Base-by-base conservation (phyloP, 2,113 vertebrate species). In the Picathartes gymnocephalus region DNA sequence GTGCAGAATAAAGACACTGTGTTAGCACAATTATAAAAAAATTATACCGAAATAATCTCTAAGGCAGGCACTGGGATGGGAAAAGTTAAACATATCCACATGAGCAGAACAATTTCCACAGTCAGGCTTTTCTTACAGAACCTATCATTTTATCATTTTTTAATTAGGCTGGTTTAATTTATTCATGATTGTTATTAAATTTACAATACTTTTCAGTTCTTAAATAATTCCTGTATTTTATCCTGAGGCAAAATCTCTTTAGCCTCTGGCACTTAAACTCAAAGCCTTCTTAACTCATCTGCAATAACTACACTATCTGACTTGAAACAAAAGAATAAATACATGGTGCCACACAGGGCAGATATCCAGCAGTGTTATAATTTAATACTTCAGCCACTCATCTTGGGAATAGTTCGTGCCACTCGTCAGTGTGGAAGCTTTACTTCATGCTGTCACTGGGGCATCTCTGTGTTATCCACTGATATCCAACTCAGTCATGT, bases 111-210 rank as follows among this genome's bases (percentile, higher is more conserved):
- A 20, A 24, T 71, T 93, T 68, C 57, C 30, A 77, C 16, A 51
- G 73, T 47, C 40, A 93, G 35, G 24, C 22, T 81, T 95, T 70
- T 77, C 74, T 89, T 69, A 80, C 45, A 80, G 44, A 93, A 77
- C 13, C 21, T 88, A 66, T 66, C 2, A 64, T 66, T 96, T 70
- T 88, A 95, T 96, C 76, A 58, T 82, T 95, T 95, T 97, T 96
- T 95, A 94, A 96, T 94, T 94, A 77, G 39, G 6, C 18, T 54
- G 25, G 13, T 85, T 72, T 93, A 92, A 96, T 85, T 95, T 96
- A 96, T 96, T 96, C 84, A 97, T 95, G 74, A 78, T 81, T 87
- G 57, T 83, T 95, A 95, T 96, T 96, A 97, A 96, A 95, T 95
- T 95, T 95, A 94, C 69, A 97, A 72, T 92, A 86, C 86, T 86